Conservation (phyloP, 1,140 invertebrate species). For the Apis mellifera region DNA sequence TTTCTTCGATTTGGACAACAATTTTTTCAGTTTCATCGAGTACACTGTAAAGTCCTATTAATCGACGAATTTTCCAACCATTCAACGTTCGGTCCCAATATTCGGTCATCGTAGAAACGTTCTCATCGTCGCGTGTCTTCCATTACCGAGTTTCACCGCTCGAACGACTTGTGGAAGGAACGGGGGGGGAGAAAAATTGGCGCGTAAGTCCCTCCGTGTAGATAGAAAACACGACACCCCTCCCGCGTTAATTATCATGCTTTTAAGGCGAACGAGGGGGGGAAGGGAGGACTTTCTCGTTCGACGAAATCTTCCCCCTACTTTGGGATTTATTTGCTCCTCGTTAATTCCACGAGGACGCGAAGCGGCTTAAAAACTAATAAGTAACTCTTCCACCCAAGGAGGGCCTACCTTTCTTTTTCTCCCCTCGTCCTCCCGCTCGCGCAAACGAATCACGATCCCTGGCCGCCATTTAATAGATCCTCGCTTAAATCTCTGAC, state of each 20-base stretch:
- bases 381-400: constrained; percentile 46
- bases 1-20: constrained; percentile 31
- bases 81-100: constrained; percentile 6
- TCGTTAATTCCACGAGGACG: constrained; percentile 40
- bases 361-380: constrained; percentile 58
- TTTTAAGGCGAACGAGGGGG: neutral
- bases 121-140: neutral
- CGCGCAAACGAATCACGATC: no score
- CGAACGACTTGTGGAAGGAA: neutral
- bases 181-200: neutral
- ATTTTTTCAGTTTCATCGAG: constrained; percentile 37
- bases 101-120: neutral
- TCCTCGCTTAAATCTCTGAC: constrained; percentile 1
- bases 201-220: neutral
- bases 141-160: constrained; percentile 12
- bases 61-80: constrained; percentile 53
- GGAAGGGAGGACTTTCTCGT: no score
- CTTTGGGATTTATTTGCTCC: constrained; percentile 42
- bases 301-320: constrained; percentile 11
- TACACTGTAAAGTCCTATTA: constrained; percentile 46
- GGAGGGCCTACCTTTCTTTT: neutral
- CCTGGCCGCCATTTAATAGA: neutral
- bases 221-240: neutral
- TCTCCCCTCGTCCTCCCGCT: neutral
- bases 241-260: constrained; percentile 20